A percentile compares a stretch with the other conserved stretches of the same genome.
These are phyloP conservation scores for Dolichopus griseipennis DNA, from an alignment of 2,888 invertebrate genomes.

Conservation along the genomic window DNA sequence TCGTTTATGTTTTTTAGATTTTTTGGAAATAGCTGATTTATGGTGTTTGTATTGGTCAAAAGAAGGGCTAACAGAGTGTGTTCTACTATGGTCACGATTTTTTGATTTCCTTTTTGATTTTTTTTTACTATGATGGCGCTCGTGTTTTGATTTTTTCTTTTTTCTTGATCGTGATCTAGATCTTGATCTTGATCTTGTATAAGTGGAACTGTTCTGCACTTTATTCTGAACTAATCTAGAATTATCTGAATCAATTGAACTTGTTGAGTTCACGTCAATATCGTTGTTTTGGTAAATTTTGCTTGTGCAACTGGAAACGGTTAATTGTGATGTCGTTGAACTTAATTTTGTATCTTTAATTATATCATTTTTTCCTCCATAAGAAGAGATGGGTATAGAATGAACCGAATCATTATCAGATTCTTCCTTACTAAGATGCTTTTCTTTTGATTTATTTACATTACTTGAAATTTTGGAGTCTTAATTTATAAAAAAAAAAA, in stretches of 20 bases:
- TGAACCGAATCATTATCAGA: conserved; percentile 36
- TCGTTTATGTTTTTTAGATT: conserved; percentile 7
- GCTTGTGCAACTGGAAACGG: conserved; percentile 14
- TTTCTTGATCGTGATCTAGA: conserved; percentile 22
- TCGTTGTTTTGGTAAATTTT: neutral
- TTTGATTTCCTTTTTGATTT: conserved; percentile 29
- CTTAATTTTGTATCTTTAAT: conserved; percentile 17
- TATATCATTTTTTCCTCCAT: conserved; percentile 35
- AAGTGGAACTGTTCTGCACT: neutral
- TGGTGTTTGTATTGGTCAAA: neutral
- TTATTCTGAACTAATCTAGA: neutral
- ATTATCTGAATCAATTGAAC: neutral
- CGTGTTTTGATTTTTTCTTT: conserved; percentile 29
- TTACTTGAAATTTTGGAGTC: conserved; percentile 16
- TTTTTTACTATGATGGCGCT: conserved; percentile 27
- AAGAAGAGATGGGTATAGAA: conserved; percentile 42
- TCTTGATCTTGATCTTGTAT: conserved; percentile 21
- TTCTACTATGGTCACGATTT: conserved; percentile 21
- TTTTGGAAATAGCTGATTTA: neutral
- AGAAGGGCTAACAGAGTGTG: neutral
- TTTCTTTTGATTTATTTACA: conserved; percentile 19
- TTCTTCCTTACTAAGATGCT: conserved; percentile 22
- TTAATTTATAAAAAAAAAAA: conserved; percentile 7
- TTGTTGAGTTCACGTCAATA: neutral
- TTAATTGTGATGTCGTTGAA: conserved; percentile 18